Evolutionary conservation across 2,888 invertebrate genomes (phyloP).

Genomic region (Drosophila gaucha): DNA sequence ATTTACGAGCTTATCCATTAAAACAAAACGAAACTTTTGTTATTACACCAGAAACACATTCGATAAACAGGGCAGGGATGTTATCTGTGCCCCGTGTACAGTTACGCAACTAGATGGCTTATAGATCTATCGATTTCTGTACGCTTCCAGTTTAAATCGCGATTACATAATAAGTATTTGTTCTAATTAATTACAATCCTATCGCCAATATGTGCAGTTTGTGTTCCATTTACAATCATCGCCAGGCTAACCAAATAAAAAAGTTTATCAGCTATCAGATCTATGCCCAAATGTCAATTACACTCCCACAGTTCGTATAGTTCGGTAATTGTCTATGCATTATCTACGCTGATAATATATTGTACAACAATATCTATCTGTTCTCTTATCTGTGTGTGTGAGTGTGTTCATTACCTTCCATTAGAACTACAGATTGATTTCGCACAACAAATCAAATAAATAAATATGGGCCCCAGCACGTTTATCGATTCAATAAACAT

Average conservation of each 20-base stretch:
- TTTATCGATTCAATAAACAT: conserved; percentile 39
- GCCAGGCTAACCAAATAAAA: conserved; percentile 27
- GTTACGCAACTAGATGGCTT: conserved; percentile 14
- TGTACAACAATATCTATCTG: conserved; percentile 24
- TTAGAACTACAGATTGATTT: conserved; percentile 67
- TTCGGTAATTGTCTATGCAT: conserved; percentile 67
- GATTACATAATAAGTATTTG: conserved; percentile 19
- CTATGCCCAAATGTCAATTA: conserved; percentile 47
- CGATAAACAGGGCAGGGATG: conserved; percentile 48
- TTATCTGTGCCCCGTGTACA: conserved; percentile 39
- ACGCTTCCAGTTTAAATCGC: conserved; percentile 16
- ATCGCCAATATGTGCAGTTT: conserved; percentile 1
- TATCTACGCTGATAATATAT: conserved; percentile 58
- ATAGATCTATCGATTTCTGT: conserved; percentile 10
- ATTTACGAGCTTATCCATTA: conserved; percentile 58
- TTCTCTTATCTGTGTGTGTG: conserved; percentile 39
- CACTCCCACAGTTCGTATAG: conserved; percentile 25
- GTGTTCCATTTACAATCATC: conserved; percentile 24
- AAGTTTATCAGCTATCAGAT: conserved; percentile 35
- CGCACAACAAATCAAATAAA: conserved; percentile 38
- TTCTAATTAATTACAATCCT: conserved; percentile 31
- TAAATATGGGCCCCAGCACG: conserved; percentile 4
- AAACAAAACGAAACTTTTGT: conserved; percentile 61
- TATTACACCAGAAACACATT: conserved; percentile 58
- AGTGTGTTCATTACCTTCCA: conserved; percentile 53